Evolutionary conservation across 2,888 invertebrate genomes (phyloP), one percentile per base, ranked within the genome.

Genomic region (Thereva nobilitata): DNA sequence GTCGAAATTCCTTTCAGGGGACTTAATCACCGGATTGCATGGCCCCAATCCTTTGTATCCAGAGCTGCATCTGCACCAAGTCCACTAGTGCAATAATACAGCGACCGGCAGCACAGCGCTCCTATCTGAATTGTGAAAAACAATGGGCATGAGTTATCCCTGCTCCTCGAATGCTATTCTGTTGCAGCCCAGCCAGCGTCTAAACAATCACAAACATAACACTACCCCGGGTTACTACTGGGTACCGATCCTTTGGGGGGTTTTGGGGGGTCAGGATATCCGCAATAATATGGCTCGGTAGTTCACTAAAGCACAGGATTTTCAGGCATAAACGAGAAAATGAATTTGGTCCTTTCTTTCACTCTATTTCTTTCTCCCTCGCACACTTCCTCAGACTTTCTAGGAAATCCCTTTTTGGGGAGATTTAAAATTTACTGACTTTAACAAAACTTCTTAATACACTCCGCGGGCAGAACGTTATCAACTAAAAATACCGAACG

Each of bases 11-110:
- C 50, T 61, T 61, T 49, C 61, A 61, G 50, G 10, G 49, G 50
- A 61, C 61, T 61, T 61, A 61, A 61, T 61, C 61, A 61, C 61
- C 61, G 61, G 61, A 41, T 59, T 49, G 61, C 61, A 61, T 61
- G 50, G 40, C 37, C 40, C 10, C 44, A 23, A 50, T 61, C 61
- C 61, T 61, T 61, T 61, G 61, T 61, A 50, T 49, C 61, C 10
- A 35, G 40, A 55, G 38, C 61, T 50, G 50, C 61, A 49, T 9
- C 38, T 10, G 54, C 35, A 35, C 35, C 6, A 5, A 6, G 12
- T 8, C 1, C n/a, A 52, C 52, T 6, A n/a, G 23, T 7, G 34
- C 50, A 50, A 23, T 35, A 50, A 23, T 23, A 50, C 7, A 4
- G 23, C 50, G 23, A 8, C 9, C 50, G 23, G 23, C 34, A 8